Evolutionary conservation across 2,113 vertebrate species (phyloP).

Genomic region (Symphodus melops): DNA sequence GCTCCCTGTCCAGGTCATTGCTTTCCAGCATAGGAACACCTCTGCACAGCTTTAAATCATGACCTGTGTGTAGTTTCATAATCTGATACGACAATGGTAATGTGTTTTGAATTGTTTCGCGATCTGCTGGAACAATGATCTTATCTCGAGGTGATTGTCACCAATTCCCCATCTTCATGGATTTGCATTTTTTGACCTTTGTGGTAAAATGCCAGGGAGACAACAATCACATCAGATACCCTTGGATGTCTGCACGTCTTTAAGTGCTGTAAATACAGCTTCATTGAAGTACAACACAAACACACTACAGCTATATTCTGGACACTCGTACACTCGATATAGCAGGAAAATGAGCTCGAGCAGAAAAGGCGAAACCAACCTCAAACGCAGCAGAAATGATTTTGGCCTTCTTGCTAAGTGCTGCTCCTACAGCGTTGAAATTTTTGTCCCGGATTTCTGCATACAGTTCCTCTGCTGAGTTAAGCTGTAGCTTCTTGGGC

Average conservation of each 20-base stretch:
- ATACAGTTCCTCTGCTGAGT: constrained; percentile 96
- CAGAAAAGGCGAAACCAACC: constrained; percentile 76
- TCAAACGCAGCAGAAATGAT: constrained; percentile 98
- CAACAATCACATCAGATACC: constrained; percentile 39
- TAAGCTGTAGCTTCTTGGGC: constrained; percentile 95
- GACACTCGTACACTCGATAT: not conserved
- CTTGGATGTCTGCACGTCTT: constrained; percentile 29
- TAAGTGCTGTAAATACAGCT: not conserved
- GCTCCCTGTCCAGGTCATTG: not conserved
- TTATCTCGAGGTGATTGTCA: constrained; percentile 39
- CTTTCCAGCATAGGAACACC: not conserved
- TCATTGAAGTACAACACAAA: not conserved
- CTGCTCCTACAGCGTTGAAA: constrained; percentile 96
- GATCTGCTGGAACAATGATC: constrained; percentile 12
- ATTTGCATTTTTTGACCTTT: constrained; percentile 45
- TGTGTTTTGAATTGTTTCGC: not conserved
- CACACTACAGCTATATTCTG: not conserved
- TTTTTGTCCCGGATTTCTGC: constrained; percentile 98
- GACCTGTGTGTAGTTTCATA: not conserved
- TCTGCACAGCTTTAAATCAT: not conserved
- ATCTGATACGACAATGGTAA: not conserved
- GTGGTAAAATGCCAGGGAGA: constrained; percentile 40
- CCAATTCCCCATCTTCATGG: constrained; percentile 19
- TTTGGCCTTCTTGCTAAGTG: constrained; percentile 98
- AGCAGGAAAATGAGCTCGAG: not conserved